phyloP scores from a whole-genome alignment of 2,888 invertebrate species.

The Drosophila dives region DNA sequence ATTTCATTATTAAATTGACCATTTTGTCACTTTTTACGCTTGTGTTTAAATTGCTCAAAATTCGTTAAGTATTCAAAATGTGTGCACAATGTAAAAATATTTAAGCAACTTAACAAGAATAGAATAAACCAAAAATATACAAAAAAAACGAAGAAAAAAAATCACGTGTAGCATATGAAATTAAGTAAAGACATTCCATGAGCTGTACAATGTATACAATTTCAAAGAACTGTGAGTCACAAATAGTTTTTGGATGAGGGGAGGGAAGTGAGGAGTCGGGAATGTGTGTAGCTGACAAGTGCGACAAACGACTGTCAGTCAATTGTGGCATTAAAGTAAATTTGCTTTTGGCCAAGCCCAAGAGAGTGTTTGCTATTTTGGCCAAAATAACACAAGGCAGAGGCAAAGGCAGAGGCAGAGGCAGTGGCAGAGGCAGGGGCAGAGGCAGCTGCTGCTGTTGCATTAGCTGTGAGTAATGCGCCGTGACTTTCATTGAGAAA shows the following conservation, averaged over 20 bases:
- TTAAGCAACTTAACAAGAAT: neutral
- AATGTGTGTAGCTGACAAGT: constrained; percentile 50
- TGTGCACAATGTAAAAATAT: neutral
- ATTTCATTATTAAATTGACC: neutral
- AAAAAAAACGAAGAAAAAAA: neutral
- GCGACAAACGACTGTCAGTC: constrained; percentile 68
- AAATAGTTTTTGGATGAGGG: constrained; percentile 10
- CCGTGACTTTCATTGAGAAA: constrained; percentile 48
- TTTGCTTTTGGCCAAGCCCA: constrained; percentile 45
- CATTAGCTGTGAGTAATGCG: constrained; percentile 46
- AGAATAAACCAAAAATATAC: neutral
- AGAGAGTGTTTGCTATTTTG: constrained; percentile 53
- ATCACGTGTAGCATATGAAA: constrained; percentile 1
- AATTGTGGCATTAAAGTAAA: constrained; percentile 67
- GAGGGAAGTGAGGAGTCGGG: constrained; percentile 24
- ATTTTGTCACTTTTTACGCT: neutral
- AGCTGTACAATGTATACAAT: neutral
- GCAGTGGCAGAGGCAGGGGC: neutral
- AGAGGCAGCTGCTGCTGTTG: constrained; percentile 10
- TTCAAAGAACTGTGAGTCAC: constrained; percentile 35
- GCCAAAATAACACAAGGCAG: constrained; percentile 23
- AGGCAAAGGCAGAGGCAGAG: neutral
- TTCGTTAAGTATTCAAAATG: neutral
- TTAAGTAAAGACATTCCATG: neutral
- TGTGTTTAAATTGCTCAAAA: neutral